Evolutionary conservation across 2,113 vertebrate species (phyloP), one percentile per base, ranked within the genome.

Genomic region (Thunnus maccoyii): DNA sequence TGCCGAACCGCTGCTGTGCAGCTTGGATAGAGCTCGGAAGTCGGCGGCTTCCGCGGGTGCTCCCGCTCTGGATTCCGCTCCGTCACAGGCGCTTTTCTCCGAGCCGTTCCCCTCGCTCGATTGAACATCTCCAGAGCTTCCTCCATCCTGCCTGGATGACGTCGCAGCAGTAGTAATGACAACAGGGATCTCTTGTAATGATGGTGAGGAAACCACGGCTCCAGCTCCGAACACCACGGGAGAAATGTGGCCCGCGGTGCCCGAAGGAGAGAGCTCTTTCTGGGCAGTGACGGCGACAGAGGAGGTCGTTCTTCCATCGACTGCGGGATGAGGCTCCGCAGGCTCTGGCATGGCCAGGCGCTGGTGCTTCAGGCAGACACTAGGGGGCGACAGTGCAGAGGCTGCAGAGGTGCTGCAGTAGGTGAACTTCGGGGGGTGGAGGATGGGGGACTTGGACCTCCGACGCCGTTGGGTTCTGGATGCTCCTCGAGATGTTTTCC

Each of bases 391-490:
- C 0, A 95, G 86, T 0, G 85, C 57, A 0, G 86, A 20, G 4
- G 80, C 41, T 0, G 83, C 48, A 3, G 95, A 84, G 4, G 94
- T 30, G 92, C 96, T 96, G 94, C 97, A 97, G 76, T 99, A 98
- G 67, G 97, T 97, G 79, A 99, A 99, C 87, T 97, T 99, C 0
- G 98, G 96, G 48, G 97, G 97, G 71, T 99, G 98, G 78, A 99
- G 96, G 81, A 99, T 96, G 1, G 98, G 98, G 73, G 98, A 99
- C 91, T 99, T 98, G 61, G 98, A 99, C 66, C 97, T 93, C 12
- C 98, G 94, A 12, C 97, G 95, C 13, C 97, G 95, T 91, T 97
- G 98, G 16, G 93, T 96, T 90, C 97, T 95, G 64, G 93, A 94
- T 3, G 81, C 88, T 80, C 96, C 97, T 93, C 97, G 92, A 2